These are phyloP conservation scores for Oreocharis arfaki DNA, from an alignment of 2,113 vertebrate species.

Conservation along the genomic window DNA sequence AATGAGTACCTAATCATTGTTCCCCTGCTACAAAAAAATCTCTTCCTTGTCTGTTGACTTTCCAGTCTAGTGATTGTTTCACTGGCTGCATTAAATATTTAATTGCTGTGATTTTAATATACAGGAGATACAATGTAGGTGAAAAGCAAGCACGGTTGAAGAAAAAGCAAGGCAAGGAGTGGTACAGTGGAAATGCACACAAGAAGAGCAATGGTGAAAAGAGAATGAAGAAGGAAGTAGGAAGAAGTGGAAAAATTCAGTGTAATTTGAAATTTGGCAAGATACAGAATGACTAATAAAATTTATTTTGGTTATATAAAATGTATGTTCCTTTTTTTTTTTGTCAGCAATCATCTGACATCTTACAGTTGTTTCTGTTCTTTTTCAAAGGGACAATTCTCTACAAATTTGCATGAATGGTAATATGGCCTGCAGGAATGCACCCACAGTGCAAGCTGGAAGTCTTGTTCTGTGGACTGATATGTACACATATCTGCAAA, in stretches of 20 bases:
- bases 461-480: not conserved
- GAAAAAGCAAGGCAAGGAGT: not conserved
- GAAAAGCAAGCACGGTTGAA: not conserved
- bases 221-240: not conserved
- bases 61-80: not conserved
- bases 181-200: not conserved
- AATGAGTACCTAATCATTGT: not conserved
- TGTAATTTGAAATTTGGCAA: not conserved
- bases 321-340: not conserved
- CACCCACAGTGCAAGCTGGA: not conserved
- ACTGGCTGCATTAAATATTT: not conserved
- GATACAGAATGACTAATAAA: not conserved
- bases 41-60: not conserved
- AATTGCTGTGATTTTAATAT: not conserved
- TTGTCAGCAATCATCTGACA: not conserved
- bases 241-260: not conserved
- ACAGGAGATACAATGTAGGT: not conserved
- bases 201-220: not conserved
- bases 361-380: not conserved
- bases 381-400: not conserved
- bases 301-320: not conserved
- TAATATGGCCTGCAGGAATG: not conserved
- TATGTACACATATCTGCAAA: not conserved
- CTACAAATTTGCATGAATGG: accelerated
- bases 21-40: not conserved